phyloP scores from a whole-genome alignment of 2,113 vertebrate species.

The Ploceus nigricollis region DNA sequence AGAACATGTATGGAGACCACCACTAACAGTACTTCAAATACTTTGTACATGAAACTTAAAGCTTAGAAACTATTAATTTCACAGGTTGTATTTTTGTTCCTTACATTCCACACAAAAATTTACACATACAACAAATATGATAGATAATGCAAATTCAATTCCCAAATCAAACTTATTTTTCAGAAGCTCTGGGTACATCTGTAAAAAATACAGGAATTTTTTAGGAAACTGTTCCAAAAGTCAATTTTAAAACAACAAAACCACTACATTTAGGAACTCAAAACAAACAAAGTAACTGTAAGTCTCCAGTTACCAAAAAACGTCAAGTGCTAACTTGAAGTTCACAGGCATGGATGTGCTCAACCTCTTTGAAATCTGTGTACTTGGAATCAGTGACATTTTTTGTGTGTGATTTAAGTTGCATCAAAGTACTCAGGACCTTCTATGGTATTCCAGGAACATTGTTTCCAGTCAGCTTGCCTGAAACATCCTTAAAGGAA shows the following conservation, averaged over 20 bases:
- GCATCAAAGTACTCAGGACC: neutral
- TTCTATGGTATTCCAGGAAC: neutral
- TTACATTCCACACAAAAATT: neutral
- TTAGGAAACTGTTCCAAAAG: neutral
- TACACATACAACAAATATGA: neutral
- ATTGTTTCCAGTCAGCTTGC: neutral
- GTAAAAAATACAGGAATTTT: neutral
- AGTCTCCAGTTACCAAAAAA: neutral
- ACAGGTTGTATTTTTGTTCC: neutral
- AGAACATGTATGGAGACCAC: neutral
- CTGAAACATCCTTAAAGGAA: neutral
- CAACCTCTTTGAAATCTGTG: neutral
- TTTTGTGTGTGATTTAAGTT: neutral
- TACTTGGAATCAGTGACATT: neutral
- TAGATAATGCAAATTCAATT: neutral
- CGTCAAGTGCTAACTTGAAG: neutral
- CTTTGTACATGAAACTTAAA: neutral
- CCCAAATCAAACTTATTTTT: neutral
- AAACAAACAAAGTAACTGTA: neutral
- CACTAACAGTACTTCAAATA: neutral
- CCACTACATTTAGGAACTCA: neutral
- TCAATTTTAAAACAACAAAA: neutral
- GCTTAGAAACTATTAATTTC: neutral
- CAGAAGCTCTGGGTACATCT: neutral
- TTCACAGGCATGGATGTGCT: neutral